A percentile compares a stretch with the other conserved stretches of the same genome.
Conservation (phyloP, 2,888 invertebrate genomes). For the Cerceris ruficornis region DNA sequence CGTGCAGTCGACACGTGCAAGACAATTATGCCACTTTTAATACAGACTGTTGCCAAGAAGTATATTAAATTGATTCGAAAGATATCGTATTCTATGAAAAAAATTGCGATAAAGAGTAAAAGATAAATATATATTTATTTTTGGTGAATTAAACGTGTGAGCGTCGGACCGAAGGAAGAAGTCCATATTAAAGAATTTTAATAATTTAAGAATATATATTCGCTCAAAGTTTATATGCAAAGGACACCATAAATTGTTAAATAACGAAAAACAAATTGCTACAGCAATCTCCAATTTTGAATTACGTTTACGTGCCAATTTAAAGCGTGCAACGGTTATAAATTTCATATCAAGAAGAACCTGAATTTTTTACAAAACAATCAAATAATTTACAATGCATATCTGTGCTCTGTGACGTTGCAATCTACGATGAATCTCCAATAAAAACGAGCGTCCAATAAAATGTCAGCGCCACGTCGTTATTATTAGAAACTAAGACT, state of each 20-base stretch:
- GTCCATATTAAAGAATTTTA: too few species aligned
- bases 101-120: not conserved
- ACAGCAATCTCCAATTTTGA: not conserved
- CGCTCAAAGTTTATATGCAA: too few species aligned
- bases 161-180: too few species aligned
- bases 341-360: not conserved
- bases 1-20: not conserved
- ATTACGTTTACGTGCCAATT: slow-evolving; percentile 3
- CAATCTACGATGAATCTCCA: not conserved
- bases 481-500: too few species aligned
- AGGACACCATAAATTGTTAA: too few species aligned
- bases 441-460: not conserved
- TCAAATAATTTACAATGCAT: not conserved
- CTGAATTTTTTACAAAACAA: not conserved
- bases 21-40: too few species aligned
- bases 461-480: not conserved
- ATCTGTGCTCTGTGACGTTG: not conserved
- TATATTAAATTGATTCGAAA: not conserved
- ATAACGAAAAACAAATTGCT: too few species aligned
- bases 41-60: too few species aligned
- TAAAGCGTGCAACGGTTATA: too few species aligned
- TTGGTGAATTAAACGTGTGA: too few species aligned
- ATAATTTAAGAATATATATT: too few species aligned
- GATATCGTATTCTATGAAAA: not conserved
- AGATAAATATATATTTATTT: not conserved